Conservation (phyloP, 2,888 invertebrate genomes). For the Bembecia ichneumoniformis region DNA sequence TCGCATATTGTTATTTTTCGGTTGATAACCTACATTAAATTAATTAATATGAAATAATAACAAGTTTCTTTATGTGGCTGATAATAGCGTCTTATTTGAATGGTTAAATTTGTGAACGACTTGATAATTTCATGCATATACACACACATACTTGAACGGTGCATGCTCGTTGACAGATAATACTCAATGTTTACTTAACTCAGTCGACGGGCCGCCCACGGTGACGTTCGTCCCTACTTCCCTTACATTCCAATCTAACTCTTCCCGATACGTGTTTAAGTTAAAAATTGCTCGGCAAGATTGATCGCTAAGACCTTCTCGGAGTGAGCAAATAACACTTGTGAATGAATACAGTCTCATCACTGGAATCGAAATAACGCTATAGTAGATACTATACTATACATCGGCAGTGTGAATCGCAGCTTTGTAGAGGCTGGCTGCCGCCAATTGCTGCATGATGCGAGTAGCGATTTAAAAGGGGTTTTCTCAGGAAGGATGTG, state of each 20-base stretch:
- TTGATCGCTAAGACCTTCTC: conserved; percentile 38
- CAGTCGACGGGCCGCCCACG: conserved; percentile 57
- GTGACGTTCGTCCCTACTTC: conserved; percentile 28
- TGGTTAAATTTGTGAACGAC: conserved; percentile 47
- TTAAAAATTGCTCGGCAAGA: conserved; percentile 34
- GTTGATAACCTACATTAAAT: not conserved
- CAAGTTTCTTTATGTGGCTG: not conserved
- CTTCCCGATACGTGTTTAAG: conserved; percentile 39
- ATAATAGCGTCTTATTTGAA: not conserved
- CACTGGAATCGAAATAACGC: conserved; percentile 52
- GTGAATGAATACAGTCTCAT: conserved; percentile 70
- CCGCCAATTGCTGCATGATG: not conserved
- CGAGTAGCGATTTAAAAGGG: too few relatives aligned
- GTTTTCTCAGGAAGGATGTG: too few relatives aligned
- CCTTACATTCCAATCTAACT: conserved; percentile 26
- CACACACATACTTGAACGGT: conserved; percentile 37
- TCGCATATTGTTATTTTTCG: not conserved
- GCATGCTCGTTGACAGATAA: conserved; percentile 70
- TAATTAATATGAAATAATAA: not conserved
- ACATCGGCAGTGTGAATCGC: conserved; percentile 27
- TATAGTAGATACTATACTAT: conserved; percentile 45
- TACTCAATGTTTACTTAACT: conserved; percentile 71
- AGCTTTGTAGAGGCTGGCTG: conserved; percentile 21
- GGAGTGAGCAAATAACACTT: conserved; percentile 37
- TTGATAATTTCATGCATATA: conserved; percentile 48